A percentile compares a stretch with the other conserved stretches of the same genome.
phyloP scores from a whole-genome alignment of 2,888 invertebrate species.

The Pterostichus madidus region DNA sequence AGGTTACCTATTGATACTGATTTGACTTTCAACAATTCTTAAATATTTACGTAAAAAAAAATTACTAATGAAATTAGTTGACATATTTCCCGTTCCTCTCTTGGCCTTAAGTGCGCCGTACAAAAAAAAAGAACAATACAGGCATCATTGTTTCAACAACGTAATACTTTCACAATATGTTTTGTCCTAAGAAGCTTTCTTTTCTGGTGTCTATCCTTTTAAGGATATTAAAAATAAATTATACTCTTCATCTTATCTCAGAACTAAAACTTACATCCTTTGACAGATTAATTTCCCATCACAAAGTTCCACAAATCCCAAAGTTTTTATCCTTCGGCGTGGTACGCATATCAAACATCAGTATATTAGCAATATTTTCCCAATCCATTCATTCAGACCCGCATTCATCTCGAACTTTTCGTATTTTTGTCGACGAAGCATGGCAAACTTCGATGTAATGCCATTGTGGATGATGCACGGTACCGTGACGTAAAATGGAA shows the following conservation, averaged over 20 bases:
- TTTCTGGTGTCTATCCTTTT: not conserved
- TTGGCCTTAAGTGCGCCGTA: no score
- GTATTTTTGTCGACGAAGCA: constrained; percentile 37
- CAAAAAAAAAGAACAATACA: no score
- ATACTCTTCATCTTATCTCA: constrained; percentile 10
- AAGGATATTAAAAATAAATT: constrained; percentile 24
- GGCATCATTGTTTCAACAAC: no score
- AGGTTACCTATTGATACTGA: no score
- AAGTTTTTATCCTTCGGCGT: constrained; percentile 3
- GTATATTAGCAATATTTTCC: constrained; percentile 37
- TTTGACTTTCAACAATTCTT: no score
- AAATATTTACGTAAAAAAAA: no score
- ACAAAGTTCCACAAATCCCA: constrained; percentile 14
- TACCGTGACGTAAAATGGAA: constrained; percentile 1
- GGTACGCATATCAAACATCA: constrained; percentile 43
- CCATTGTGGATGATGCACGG: constrained; percentile 34
- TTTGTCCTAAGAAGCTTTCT: not conserved
- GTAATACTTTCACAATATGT: not conserved
- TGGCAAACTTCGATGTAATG: constrained; percentile 28
- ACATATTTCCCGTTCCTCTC: no score
- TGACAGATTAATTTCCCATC: constrained; percentile 53
- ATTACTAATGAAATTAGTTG: no score
- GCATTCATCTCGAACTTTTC: constrained; percentile 28
- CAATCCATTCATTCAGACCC: constrained; percentile 25
- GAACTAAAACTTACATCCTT: constrained; percentile 24